Evolutionary conservation across 1,140 invertebrate species (phyloP).

Genomic region (Drosophila sp.): DNA sequence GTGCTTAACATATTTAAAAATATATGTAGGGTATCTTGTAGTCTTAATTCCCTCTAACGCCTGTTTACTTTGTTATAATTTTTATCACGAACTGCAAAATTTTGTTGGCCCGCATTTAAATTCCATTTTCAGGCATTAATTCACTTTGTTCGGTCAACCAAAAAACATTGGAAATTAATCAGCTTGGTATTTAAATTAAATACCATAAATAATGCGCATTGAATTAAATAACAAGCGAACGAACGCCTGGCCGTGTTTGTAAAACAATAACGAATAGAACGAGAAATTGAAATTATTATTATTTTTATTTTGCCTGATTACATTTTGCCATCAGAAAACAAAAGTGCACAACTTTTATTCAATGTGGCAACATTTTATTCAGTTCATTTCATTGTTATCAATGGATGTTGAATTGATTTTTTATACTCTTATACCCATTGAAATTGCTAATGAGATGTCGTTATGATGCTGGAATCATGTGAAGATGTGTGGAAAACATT

Average conservation of each 20-base stretch:
- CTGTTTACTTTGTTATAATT: neutral
- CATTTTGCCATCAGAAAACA: slow-evolving; percentile 2
- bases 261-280: slow-evolving; percentile 16
- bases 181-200: slow-evolving; percentile 46
- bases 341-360: neutral
- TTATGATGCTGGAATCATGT: too few relatives aligned
- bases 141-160: slow-evolving; percentile 33
- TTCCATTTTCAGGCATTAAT: slow-evolving; percentile 32
- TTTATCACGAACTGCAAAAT: slow-evolving; percentile 16
- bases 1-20: too few relatives aligned
- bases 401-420: neutral
- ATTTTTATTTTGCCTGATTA: slow-evolving; percentile 8
- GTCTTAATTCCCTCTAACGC: neutral
- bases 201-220: slow-evolving; percentile 37
- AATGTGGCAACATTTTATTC: neutral
- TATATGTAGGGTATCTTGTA: neutral
- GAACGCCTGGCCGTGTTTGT: neutral
- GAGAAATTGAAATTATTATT: slow-evolving; percentile 24
- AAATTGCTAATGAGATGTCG: neutral
- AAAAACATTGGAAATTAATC: slow-evolving; percentile 50
- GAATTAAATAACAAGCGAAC: slow-evolving; percentile 2
- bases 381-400: slow-evolving; percentile 6
- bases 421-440: neutral
- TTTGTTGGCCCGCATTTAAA: slow-evolving; percentile 28
- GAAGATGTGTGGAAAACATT: too few relatives aligned